Base-by-base conservation (phyloP, 2,113 vertebrate species). In the Podilymbus podiceps region DNA sequence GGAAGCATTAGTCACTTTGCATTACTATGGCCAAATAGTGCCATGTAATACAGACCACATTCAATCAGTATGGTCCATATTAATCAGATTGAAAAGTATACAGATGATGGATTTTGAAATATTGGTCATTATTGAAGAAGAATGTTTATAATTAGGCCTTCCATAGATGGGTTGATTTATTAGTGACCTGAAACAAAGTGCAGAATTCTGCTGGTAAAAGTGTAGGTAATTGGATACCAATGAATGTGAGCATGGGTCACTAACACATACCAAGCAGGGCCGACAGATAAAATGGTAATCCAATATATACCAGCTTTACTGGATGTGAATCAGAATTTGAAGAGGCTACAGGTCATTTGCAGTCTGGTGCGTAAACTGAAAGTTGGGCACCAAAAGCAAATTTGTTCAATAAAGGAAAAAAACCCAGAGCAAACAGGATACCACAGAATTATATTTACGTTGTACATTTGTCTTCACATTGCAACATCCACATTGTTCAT, bases 391-490 rank as follows among this genome's bases (percentile, higher is more conserved):
- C 0, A 0, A 55, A 64, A 53, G 53, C 31, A 79, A 42, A 40
- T 69, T n/a, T 64, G 13, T 58, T 53, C 38, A 59, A 28, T 42
- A 86, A 95, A 90, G 50, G 42, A 84, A 82, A 73, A 93, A 96
- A 80, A 89, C 98, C 89, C 92, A 89, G 86, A 84, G 93, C 90
- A 95, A 97, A 90, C 96, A 97, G 56, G 77, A 98, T 98, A 99
- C 97, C 98, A 99, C 98, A 99, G 98, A 98, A 98, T 98, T 98
- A 98, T 98, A 98, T 99, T 99, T 98, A 98, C 98, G 98, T 99
- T 98, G 98, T 98, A 99, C 97, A 98, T 98, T 98, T 98, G 98
- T 99, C 97, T 99, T 99, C 98, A 99, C 98, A 99, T 98, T 98
- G 98, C 98, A 98, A 99, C 98, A 99, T 98, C 98, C 98, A 99